Percentiles rank a stretch among this genome's conserved stretches.
Conservation (phyloP, 2,113 vertebrate species). For the Verasper variegatus region DNA sequence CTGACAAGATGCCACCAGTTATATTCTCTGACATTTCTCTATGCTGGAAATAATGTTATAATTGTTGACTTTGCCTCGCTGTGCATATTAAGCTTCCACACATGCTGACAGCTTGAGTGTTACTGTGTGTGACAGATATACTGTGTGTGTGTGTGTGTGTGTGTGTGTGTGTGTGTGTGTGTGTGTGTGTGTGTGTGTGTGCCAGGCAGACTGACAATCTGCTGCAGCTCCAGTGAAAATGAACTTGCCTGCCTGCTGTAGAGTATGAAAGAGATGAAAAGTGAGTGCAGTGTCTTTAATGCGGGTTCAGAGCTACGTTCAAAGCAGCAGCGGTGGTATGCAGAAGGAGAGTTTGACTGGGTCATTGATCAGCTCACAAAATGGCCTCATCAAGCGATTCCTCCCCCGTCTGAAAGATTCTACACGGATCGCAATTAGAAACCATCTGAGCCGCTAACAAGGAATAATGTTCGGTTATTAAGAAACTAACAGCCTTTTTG, state of each 20-base stretch:
- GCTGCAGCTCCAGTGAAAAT: constrained; percentile 72
- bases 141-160: constrained; percentile 32
- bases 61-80: constrained; percentile 80
- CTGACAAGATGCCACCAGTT: constrained; percentile 78
- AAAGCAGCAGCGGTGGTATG: constrained; percentile 75
- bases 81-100: constrained; percentile 78
- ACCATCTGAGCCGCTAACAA: constrained; percentile 75
- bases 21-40: constrained; percentile 76
- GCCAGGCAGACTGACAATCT: constrained; percentile 72
- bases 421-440: constrained; percentile 80
- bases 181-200: constrained; percentile 25
- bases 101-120: constrained; percentile 74
- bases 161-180: constrained; percentile 29
- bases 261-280: constrained; percentile 81
- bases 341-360: constrained; percentile 76
- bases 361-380: constrained; percentile 84
- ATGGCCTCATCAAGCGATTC: constrained; percentile 82
- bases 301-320: constrained; percentile 81
- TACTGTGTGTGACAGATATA: constrained; percentile 72
- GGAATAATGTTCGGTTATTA: constrained; percentile 82
- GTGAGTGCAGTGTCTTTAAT: constrained; percentile 81
- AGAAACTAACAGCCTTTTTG: constrained; percentile 67
- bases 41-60: constrained; percentile 80
- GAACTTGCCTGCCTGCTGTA: constrained; percentile 75
- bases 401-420: constrained; percentile 79